Conservation (phyloP, 2,888 invertebrate species). For the Cremastinae sp. region DNA sequence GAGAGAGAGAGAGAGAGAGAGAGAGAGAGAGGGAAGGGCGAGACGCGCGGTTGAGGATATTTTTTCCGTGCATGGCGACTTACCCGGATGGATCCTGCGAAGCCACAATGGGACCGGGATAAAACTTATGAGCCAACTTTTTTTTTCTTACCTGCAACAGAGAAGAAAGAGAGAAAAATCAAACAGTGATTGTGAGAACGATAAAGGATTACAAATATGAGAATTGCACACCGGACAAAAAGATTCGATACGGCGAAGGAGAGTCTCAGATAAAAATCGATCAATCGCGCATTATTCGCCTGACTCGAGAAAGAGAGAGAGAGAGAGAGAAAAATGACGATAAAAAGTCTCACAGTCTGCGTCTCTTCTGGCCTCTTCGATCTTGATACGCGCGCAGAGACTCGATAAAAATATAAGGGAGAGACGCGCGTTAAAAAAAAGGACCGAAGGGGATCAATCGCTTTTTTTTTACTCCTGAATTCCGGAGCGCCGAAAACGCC, state of each 20-base stretch:
- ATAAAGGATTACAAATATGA: slow-evolving; percentile 41
- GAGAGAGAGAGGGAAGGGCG: no score
- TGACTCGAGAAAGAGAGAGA: not conserved
- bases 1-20: no score
- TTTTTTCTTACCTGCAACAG: slow-evolving; percentile 61
- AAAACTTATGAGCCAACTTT: slow-evolving; percentile 12
- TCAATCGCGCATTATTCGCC: slow-evolving; percentile 2
- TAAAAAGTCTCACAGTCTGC: slow-evolving; percentile 16
- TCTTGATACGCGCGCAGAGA: slow-evolving; percentile 16
- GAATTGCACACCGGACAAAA: not conserved
- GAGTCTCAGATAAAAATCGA: slow-evolving; percentile 13
- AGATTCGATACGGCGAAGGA: not conserved
- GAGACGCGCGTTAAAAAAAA: slow-evolving; percentile 9
- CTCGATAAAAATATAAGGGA: slow-evolving; percentile 10
- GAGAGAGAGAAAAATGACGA: no score
- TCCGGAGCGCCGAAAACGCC: not conserved
- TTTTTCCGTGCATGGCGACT: slow-evolving; percentile 7
- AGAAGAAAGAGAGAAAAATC: slow-evolving; percentile 25
- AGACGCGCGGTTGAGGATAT: not conserved
- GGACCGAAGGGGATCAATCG: slow-evolving; percentile 2
- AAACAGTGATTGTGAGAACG: slow-evolving; percentile 36
- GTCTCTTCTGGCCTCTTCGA: not conserved
- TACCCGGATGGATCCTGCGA: slow-evolving; percentile 13
- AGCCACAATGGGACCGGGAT: slow-evolving; percentile 10
- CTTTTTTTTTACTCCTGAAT: slow-evolving; percentile 25